Evolutionary conservation across 2,113 vertebrate species (phyloP), one percentile per base, ranked within the genome.

Genomic region (Tragulus kanchil): DNA sequence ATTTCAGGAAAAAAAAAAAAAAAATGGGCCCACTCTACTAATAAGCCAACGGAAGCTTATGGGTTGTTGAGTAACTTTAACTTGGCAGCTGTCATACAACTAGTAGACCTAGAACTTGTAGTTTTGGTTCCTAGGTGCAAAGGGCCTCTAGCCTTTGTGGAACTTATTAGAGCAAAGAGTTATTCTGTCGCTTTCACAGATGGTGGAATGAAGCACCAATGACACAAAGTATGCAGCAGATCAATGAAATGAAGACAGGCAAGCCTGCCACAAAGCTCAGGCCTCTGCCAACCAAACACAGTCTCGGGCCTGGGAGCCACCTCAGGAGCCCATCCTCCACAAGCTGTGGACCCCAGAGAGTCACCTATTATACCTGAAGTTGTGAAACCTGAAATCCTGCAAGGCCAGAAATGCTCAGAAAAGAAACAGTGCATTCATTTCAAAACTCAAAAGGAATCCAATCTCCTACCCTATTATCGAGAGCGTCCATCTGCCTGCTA

Each of bases 371-470:
- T n/a, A 48, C 10, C 15, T 25, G 7, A 52, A 6, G 42, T 36
- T 13, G 12, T 0, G 8, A 89, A 90, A 91, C 1, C 0, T 48
- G 88, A 94, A 89, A 64, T 6, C 16, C 2, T n/a, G 61, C 42
- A 21, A 50, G 16, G 48, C 23, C 73, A 59, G 62, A 4, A 2
- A 42, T n/a, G 36, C 73, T 96, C 88, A 94, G 25, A 71, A 94
- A 59, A 91, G 73, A 93, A 83, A 59, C 28, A 16, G 14, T 50
- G 3, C 28, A 26, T 42, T 81, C 58, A 31, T 93, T 71, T 85
- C 52, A 93, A 95, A 67, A n/a, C 82, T 89, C 56, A 83, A 73
- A 94, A 97, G 90, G 64, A 95, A 75, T 83, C 88, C 83, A 71
- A 82, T 56, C 61, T 19, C 45, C 73, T 45, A 9, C 16, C 17